Evolutionary conservation across 1,140 invertebrate genomes (phyloP), one percentile per base, ranked within the genome.

Genomic region (Cydia pomonella): DNA sequence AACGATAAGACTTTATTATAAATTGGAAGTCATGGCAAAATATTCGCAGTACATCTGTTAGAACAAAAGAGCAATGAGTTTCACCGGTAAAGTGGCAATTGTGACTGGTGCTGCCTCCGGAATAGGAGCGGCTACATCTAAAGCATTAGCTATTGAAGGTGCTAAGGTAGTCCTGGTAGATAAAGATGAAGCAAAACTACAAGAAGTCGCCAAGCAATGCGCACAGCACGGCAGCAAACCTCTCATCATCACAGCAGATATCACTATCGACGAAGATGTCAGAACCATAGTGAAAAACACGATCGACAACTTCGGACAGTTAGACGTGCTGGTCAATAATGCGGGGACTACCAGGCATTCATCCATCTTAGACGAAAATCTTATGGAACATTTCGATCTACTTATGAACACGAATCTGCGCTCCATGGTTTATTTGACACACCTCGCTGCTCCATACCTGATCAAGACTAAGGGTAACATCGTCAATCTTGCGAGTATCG

Each of bases 61-160:
- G 0, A 50, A 4, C 53, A 29, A 29, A 29, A 5, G 29, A 33
- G 7, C 44, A 62, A 81, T 82, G 79, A 79, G 74, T 72, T 80
- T 79, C 41, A 21, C 53, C 16, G 93, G 92, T 16, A 96, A 96
- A 93, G 95, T 96, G 16, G 93, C 95, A 0, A 82, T 96, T 13
- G 94, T 96, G 72, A 96, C 95, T 4, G 97, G 97, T 69, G 97
- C 97, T 1, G 97, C 96, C 86, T 97, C 96, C 23, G 97, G 97
- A 5, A 98, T 98, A 79, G 97, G 97, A 62, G 95, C 95, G 23
- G 95, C 95, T 2, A 96, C 96, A 16, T 97, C 97, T 0, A 80
- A 96, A 63, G 92, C 95, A 63, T 94, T 98, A 79, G 95, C 97
- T 5, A 94, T 95, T 71, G 90, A 96, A 33, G 96, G 96, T 3